Conservation (phyloP, 2,113 vertebrate species). For the Ranitomeya imitator region DNA sequence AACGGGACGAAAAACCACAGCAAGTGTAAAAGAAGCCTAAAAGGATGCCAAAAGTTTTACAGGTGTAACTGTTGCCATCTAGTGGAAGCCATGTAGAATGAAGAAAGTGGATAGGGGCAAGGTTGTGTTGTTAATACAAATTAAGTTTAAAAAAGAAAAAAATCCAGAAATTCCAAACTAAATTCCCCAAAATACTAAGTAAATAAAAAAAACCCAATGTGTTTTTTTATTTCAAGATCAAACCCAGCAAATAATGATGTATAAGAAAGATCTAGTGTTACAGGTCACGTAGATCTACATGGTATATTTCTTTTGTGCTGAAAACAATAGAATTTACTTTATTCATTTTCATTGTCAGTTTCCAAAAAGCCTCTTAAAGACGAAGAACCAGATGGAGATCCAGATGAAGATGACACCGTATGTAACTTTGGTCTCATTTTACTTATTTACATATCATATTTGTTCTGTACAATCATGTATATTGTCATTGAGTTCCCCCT, state of each 20-base stretch:
- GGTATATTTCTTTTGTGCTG: not conserved
- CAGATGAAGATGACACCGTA: conserved; percentile 69
- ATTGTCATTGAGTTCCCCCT: too few relatives aligned
- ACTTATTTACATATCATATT: not conserved
- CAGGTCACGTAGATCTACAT: not conserved
- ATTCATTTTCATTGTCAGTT: conserved; percentile 63
- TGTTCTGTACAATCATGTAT: not conserved
- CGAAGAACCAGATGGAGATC: conserved; percentile 58
- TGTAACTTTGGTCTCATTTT: not conserved
- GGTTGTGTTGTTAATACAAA: not conserved
- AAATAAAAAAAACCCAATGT: too few relatives aligned
- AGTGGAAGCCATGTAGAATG: not conserved
- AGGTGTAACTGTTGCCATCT: not conserved
- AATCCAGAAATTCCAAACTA: too few relatives aligned
- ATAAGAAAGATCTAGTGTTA: too few relatives aligned
- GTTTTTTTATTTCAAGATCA: too few relatives aligned
- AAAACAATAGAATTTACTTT: not conserved
- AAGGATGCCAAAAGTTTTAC: not conserved
- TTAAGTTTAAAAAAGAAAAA: too few relatives aligned
- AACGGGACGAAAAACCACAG: too few relatives aligned
- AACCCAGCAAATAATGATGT: too few relatives aligned
- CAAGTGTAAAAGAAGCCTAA: too few relatives aligned
- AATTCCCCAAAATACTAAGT: too few relatives aligned
- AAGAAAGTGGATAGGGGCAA: too few relatives aligned
- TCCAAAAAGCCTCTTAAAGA: conserved; percentile 71